Evolutionary conservation across 2,888 invertebrate species (phyloP).

Genomic region (Sesia bembeciformis): DNA sequence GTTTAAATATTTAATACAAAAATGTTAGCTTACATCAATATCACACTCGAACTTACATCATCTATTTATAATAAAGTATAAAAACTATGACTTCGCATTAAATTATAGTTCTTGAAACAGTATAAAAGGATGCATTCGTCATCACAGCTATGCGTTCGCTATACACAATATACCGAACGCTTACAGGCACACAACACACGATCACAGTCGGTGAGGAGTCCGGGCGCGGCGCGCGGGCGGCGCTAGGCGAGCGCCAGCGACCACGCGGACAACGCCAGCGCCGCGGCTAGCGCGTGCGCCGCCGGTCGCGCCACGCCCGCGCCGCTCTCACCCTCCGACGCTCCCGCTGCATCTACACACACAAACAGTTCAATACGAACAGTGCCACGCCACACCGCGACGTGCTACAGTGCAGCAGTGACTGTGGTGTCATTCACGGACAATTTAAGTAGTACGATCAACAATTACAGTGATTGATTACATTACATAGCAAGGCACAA

Average conservation of each 20-base stretch:
- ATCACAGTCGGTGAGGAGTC: constrained; percentile 58
- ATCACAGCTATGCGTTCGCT: constrained; percentile 60
- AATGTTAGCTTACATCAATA: constrained; percentile 68
- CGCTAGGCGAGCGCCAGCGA: constrained; percentile 37
- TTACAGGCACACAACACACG: constrained; percentile 49
- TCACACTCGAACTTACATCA: constrained; percentile 74
- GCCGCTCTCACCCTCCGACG: constrained; percentile 8
- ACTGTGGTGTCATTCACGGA: too few species aligned
- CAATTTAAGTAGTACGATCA: too few species aligned
- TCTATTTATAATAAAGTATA: constrained; percentile 72
- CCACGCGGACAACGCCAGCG: constrained; percentile 11
- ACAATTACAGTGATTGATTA: too few species aligned
- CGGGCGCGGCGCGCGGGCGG: constrained; percentile 7
- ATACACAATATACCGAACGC: constrained; percentile 61
- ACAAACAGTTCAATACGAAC: too few species aligned
- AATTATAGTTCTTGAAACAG: constrained; percentile 63
- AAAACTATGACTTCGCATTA: constrained; percentile 74
- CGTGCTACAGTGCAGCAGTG: too few species aligned
- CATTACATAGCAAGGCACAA: too few species aligned
- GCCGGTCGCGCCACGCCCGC: constrained; percentile 8
- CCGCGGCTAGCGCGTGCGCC: constrained; percentile 14
- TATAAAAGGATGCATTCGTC: constrained; percentile 60
- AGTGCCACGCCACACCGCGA: too few species aligned
- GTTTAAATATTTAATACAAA: constrained; percentile 64
- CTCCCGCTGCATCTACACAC: not conserved